phyloP scores from a whole-genome alignment of 2,888 invertebrate genomes.

The Phragmatobia fuliginosa region DNA sequence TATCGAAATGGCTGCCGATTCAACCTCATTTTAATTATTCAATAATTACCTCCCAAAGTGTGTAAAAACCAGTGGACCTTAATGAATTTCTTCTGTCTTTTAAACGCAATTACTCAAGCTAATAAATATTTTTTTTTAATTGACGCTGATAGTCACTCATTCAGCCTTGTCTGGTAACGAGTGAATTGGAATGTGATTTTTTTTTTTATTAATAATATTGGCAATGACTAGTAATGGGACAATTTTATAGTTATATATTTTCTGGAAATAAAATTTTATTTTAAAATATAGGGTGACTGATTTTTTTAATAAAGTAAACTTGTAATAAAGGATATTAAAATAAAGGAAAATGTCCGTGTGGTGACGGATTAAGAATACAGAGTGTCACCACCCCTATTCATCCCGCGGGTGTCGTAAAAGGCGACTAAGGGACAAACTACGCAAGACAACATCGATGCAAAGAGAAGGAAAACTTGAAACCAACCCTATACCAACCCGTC shows the following conservation, averaged over 20 bases:
- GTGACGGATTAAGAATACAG: no score
- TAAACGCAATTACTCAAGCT: slow-evolving; percentile 49
- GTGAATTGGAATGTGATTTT: slow-evolving; percentile 37
- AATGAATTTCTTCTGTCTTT: slow-evolving; percentile 43
- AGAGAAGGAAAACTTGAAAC: no score
- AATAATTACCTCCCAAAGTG: slow-evolving; percentile 13
- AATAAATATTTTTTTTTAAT: slow-evolving; percentile 52
- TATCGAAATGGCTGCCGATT: neutral
- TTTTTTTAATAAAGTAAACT: neutral
- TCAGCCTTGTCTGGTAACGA: slow-evolving; percentile 30
- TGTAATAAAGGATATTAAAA: no score
- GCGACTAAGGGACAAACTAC: no score
- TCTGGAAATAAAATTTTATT: neutral
- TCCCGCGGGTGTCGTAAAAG: no score
- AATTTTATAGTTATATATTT: neutral
- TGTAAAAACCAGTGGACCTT: slow-evolving; percentile 33
- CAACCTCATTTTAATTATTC: slow-evolving; percentile 1
- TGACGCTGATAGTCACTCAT: slow-evolving; percentile 42
- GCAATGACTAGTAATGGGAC: neutral
- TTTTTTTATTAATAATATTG: slow-evolving; percentile 26
- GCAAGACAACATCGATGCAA: no score
- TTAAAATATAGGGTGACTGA: neutral
- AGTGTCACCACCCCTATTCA: no score
- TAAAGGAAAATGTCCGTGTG: no score
- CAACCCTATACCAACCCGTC: no score